Base-by-base conservation (phyloP, 2,888 invertebrate species). In the Spisula solida region DNA sequence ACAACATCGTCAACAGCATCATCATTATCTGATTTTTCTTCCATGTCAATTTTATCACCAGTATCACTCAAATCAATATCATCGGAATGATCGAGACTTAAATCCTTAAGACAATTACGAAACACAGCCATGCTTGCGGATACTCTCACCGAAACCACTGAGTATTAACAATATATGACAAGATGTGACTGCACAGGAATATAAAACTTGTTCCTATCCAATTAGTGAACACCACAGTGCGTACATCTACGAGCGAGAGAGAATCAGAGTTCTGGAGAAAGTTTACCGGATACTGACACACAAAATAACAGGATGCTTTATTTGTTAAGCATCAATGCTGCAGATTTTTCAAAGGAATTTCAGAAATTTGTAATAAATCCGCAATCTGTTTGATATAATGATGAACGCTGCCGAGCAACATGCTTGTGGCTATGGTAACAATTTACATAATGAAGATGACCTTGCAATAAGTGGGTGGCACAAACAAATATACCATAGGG, bases 341-440 rank as follows among this genome's bases (percentile, higher is more conserved):
- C 29, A 31, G 31, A 16, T 75, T 75, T 70, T 75, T 75, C 75
- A 75, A 75, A 75, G 75, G 75, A 75, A 75, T 75, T 75, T 75
- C 75, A 75, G 75, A 75, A 75, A 75, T 75, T 75, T 75, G 75
- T 75, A 75, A 75, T 75, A 75, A 75, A 75, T 75, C 75, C 75
- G 20, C 75, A 31, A 31, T 75, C 75, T 75, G 75, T 75, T 75
- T 75, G 75, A 75, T 75, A 75, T 75, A 34, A 75, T 34, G 75
- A 34, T 75, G 29, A 14, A 31, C 8, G 29, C 4, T 14, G 18
- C 16, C 14, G 34, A 29, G 75, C 12, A 34, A 70, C 14, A 34
- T 34, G 75, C 75, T 75, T 34, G 29, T 75, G 75, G 75, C 34
- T 31, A 31, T 75, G 34, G 16, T 31, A 31, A 16, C 34, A 75